Conservation (phyloP, 2,797 vertebrate genomes). For the Pipistrellus kuhlii region DNA sequence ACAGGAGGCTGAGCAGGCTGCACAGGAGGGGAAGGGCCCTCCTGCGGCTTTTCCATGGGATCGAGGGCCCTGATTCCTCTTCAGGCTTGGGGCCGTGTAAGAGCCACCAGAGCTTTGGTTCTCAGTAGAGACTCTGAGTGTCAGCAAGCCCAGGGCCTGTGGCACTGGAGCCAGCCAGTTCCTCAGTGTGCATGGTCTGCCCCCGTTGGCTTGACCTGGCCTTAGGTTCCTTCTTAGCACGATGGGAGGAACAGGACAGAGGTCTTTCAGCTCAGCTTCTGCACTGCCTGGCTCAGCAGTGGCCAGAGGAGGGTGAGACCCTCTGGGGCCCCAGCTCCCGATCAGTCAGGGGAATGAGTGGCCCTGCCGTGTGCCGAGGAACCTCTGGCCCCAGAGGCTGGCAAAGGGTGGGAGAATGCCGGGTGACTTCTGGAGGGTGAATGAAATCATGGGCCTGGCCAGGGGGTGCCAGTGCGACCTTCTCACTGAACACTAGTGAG, state of each 20-base stretch:
- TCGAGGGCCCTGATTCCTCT: fast-evolving
- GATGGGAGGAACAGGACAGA: not conserved
- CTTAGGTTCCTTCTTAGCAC: not conserved
- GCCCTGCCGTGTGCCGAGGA: not conserved
- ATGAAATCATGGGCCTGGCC: not conserved
- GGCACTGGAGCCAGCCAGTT: conserved; percentile 22
- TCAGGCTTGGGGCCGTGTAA: not conserved
- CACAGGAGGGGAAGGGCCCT: not conserved
- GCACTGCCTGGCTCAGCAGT: too few relatives aligned
- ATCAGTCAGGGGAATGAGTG: not conserved
- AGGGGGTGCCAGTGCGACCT: not conserved
- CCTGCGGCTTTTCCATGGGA: not conserved
- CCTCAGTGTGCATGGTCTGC: conserved; percentile 23
- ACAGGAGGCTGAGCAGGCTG: not conserved
- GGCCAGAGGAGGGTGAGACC: not conserved
- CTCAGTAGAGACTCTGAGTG: not conserved
- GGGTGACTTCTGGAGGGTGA: not conserved
- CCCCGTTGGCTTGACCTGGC: not conserved
- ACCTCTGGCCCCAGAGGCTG: not conserved
- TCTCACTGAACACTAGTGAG: not conserved
- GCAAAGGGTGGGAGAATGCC: not conserved
- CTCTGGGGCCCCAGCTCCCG: not conserved
- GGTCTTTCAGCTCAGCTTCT: not conserved
- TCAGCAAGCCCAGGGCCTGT: conserved; percentile 71
- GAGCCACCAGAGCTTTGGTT: conserved; percentile 27